These are phyloP conservation scores for Chloroclysta siterata DNA, from an alignment of 2,888 invertebrate genomes.

Conservation along the genomic window DNA sequence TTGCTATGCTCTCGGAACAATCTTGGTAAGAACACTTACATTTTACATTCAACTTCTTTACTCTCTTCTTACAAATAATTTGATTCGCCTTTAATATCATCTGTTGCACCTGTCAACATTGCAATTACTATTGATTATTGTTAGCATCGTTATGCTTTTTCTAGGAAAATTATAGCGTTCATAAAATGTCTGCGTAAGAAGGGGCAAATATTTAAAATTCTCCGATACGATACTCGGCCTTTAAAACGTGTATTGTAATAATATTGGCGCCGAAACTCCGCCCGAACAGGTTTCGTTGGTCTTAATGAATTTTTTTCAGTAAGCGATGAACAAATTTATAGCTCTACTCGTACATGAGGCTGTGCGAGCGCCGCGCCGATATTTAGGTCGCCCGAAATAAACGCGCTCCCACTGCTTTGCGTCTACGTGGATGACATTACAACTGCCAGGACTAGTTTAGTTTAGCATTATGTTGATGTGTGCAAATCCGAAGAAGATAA, in stretches of 20 bases:
- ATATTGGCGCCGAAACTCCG: slow-evolving; percentile 33
- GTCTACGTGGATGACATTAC: slow-evolving; percentile 39
- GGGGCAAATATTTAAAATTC: slow-evolving; percentile 20
- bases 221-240: slow-evolving; percentile 23
- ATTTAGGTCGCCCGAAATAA: slow-evolving; percentile 83
- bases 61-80: slow-evolving; percentile 6
- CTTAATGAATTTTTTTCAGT: slow-evolving; percentile 36
- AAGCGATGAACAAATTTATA: slow-evolving; percentile 55
- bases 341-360: slow-evolving; percentile 47
- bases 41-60: slow-evolving; percentile 21
- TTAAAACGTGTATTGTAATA: slow-evolving; percentile 30
- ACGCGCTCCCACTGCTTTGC: slow-evolving; percentile 60
- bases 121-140: neutral
- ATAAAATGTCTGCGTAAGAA: slow-evolving; percentile 10
- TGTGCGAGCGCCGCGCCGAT: slow-evolving; percentile 63
- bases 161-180: slow-evolving; percentile 1
- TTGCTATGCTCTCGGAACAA: slow-evolving; percentile 47
- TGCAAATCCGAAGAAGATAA: neutral
- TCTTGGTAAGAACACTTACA: slow-evolving; percentile 10
- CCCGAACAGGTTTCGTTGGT: slow-evolving; percentile 34
- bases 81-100: neutral
- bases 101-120: neutral
- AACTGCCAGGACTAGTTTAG: slow-evolving; percentile 16
- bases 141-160: neutral
- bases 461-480: slow-evolving; percentile 6